Conservation (phyloP, 2,113 vertebrate species). For the Aepyceros melampus region DNA sequence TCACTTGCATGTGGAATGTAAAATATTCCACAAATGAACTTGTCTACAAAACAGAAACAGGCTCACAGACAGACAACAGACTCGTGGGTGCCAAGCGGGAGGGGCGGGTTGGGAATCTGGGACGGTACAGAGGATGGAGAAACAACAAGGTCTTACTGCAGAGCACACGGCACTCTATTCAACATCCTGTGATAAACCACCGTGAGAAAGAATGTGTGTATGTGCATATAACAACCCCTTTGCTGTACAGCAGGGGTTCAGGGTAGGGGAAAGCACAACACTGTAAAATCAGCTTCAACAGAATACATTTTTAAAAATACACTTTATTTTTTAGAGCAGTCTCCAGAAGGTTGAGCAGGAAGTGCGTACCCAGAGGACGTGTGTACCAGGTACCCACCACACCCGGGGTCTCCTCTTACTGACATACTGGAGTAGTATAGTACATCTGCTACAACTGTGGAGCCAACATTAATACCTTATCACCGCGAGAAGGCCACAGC, state of each 20-base stretch:
- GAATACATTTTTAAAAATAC: neutral
- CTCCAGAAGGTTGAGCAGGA: neutral
- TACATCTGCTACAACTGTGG: accelerated
- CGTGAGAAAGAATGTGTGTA: neutral
- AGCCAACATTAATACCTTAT: accelerated
- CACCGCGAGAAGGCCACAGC: neutral
- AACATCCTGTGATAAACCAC: neutral
- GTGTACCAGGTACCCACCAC: neutral
- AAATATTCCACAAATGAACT: neutral
- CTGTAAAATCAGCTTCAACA: neutral
- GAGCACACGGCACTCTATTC: neutral
- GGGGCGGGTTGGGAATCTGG: neutral
- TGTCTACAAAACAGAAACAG: neutral
- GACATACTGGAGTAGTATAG: too few species aligned
- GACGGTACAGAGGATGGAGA: accelerated
- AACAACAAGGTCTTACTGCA: neutral
- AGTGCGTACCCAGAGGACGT: accelerated
- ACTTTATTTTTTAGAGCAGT: neutral
- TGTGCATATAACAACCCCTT: neutral
- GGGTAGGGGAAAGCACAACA: neutral
- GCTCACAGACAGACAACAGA: neutral
- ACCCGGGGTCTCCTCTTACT: neutral
- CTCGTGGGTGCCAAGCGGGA: neutral
- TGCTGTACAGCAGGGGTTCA: neutral
- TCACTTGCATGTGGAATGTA: neutral